A percentile compares a stretch with the other conserved stretches of the same genome.
Evolutionary conservation across 2,888 invertebrate species (phyloP).

Genomic region (Lasioglossum lativentre): DNA sequence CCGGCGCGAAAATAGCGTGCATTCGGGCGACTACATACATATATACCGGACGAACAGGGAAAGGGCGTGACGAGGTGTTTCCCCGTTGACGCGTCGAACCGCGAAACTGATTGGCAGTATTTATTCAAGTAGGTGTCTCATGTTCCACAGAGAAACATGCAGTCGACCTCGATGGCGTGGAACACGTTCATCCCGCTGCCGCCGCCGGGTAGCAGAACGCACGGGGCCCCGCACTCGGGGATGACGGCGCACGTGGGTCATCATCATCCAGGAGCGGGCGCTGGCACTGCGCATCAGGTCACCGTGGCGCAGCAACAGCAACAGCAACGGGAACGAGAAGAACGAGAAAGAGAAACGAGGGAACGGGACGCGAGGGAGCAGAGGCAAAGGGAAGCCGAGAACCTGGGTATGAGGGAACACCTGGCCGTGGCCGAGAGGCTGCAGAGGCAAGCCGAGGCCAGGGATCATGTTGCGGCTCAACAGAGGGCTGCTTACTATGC

Average conservation of each 20-base stretch:
- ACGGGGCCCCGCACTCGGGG: slow-evolving; percentile 76
- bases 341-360: slow-evolving; percentile 71
- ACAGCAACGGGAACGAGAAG: slow-evolving; percentile 70
- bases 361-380: slow-evolving; percentile 70
- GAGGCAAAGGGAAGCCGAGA: slow-evolving; percentile 63
- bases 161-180: slow-evolving; percentile 82
- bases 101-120: slow-evolving; percentile 76
- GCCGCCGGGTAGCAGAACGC: slow-evolving; percentile 79
- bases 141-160: slow-evolving; percentile 83
- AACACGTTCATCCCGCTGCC: slow-evolving; percentile 81
- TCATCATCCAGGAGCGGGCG: slow-evolving; percentile 78
- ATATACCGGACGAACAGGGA: slow-evolving; percentile 20
- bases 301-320: slow-evolving; percentile 80
- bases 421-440: slow-evolving; percentile 80
- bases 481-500: slow-evolving; percentile 86
- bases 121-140: slow-evolving; percentile 83
- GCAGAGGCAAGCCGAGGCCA: slow-evolving; percentile 80
- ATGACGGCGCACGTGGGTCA: slow-evolving; percentile 76
- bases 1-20: slow-evolving; percentile 7
- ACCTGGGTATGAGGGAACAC: slow-evolving; percentile 71
- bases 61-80: slow-evolving; percentile 28
- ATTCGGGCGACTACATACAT: neutral
- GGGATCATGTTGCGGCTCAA: slow-evolving; percentile 84
- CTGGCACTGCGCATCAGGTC: slow-evolving; percentile 73
- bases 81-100: neutral